Base-by-base conservation (phyloP, 1,140 invertebrate genomes). In the Temnothorax longispinosus region DNA sequence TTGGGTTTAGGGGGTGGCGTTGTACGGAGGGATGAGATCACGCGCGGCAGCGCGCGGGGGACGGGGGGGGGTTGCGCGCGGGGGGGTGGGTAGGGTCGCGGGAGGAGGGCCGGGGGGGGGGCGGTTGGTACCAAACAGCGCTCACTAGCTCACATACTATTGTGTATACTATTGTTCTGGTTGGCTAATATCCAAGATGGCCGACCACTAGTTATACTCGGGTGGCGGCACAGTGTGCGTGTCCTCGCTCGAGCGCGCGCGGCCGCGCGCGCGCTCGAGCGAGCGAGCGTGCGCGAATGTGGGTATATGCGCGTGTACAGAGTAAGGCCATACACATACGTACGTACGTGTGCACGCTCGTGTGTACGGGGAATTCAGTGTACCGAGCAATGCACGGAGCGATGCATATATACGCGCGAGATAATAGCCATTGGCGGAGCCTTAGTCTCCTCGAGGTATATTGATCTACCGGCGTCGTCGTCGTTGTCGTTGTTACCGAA, bases 101-200 rank as follows among this genome's bases (percentile, higher is more conserved):
- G 56, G 60, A 35, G 11, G 32, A 6, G 84, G 81, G 86, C n/a
- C n/a, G n/a, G n/a, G 38, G 89, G 62, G 72, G 85, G 58, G 78
- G 71, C 54, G 84, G 87, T 87, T 92, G 92, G 92, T 93, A 93
- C 93, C 93, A 93, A 94, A 94, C 93, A 92, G 91, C 91, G 92
- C 90, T 90, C 89, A 88, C 89, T 89, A 92, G 92, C 92, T 94
- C 93, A 90, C 93, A 90, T 92, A 94, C 93, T 93, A 94, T 95
- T 95, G 93, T 94, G 92, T 94, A 93, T 93, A 94, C 93, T 94
- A 95, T 95, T 95, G 94, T 95, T 95, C 94, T 93, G 94, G 90
- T 94, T 94, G 94, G 94, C 94, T 95, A 95, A 95, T 95, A 95
- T 95, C 93, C 94, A 95, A 94, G 90, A 95, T 95, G 94, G 94